phyloP scores from a whole-genome alignment of 2,888 invertebrate genomes.

The Apamea crenata region DNA sequence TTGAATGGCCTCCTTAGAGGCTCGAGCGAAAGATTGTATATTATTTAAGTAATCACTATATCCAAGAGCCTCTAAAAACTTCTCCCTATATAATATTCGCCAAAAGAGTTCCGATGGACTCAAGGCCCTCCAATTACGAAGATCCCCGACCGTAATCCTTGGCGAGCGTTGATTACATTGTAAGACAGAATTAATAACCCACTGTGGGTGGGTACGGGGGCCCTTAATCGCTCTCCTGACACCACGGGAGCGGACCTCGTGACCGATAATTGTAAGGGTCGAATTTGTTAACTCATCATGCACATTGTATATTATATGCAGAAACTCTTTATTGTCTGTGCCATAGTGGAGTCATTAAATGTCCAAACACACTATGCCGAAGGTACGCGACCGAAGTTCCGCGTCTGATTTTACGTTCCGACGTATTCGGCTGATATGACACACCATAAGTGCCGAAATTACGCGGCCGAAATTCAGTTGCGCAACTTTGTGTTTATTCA shows the following conservation, averaged over 20 bases:
- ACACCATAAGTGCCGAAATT: too few relatives aligned
- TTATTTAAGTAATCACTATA: slow-evolving; percentile 1
- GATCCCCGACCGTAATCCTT: slow-evolving; percentile 17
- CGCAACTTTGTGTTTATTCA: too few relatives aligned
- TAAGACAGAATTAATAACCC: slow-evolving; percentile 48
- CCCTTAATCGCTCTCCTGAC: slow-evolving; percentile 49
- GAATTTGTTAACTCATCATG: slow-evolving; percentile 51
- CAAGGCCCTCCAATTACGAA: slow-evolving; percentile 24
- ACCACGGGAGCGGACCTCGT: slow-evolving; percentile 46
- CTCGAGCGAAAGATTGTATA: neutral
- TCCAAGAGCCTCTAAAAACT: neutral
- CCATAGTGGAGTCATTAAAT: neutral
- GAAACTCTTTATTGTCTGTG: slow-evolving; percentile 2
- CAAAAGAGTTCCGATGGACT: neutral
- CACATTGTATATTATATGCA: slow-evolving; percentile 4
- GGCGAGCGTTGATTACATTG: slow-evolving; percentile 48
- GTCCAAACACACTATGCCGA: too few relatives aligned
- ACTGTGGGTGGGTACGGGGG: slow-evolving; percentile 24
- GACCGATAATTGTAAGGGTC: slow-evolving; percentile 55
- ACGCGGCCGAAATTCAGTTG: too few relatives aligned
- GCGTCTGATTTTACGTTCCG: too few relatives aligned
- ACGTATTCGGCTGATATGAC: too few relatives aligned
- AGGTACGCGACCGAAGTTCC: too few relatives aligned
- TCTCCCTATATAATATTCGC: neutral
- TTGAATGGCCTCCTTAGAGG: neutral